Conservation (phyloP, 2,113 vertebrate species). For the Himantopus leucocephalus region DNA sequence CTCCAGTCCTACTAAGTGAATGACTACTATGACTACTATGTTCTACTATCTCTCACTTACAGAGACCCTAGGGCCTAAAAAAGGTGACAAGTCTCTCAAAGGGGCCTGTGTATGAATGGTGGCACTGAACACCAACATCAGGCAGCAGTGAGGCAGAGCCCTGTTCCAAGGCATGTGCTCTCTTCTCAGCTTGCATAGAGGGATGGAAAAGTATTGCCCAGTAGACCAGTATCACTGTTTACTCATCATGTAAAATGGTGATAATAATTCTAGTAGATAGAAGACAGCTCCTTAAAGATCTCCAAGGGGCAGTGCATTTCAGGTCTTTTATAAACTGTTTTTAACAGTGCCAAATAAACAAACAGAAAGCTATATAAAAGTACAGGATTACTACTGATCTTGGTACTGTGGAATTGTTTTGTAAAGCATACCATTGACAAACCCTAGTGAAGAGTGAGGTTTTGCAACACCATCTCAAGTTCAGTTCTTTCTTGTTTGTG, state of each 20-base stretch:
- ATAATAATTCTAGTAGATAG: not conserved
- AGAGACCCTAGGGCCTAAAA: not conserved
- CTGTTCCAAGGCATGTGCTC: not conserved
- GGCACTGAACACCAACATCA: not conserved
- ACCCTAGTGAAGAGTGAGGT: not conserved
- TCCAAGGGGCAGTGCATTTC: not conserved
- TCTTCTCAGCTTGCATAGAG: not conserved
- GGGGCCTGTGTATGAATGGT: not conserved
- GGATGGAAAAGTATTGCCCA: not conserved
- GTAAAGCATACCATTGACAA: not conserved
- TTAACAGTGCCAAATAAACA: not conserved
- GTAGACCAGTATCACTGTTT: not conserved
- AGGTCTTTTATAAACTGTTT: not conserved
- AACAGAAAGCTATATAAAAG: not conserved
- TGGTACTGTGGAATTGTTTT: not conserved
- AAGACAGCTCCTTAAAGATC: not conserved
- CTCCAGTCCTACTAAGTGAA: not conserved
- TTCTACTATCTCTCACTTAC: not conserved
- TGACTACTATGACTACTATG: not conserved
- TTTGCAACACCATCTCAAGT: not conserved
- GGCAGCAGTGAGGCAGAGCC: not conserved
- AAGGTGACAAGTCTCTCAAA: not conserved
- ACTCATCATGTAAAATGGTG: not conserved
- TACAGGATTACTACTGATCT: not conserved
- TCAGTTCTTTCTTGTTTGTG: not conserved